Evolutionary conservation across 2,888 invertebrate genomes (phyloP).

Genomic region (Parnassius orleans): DNA sequence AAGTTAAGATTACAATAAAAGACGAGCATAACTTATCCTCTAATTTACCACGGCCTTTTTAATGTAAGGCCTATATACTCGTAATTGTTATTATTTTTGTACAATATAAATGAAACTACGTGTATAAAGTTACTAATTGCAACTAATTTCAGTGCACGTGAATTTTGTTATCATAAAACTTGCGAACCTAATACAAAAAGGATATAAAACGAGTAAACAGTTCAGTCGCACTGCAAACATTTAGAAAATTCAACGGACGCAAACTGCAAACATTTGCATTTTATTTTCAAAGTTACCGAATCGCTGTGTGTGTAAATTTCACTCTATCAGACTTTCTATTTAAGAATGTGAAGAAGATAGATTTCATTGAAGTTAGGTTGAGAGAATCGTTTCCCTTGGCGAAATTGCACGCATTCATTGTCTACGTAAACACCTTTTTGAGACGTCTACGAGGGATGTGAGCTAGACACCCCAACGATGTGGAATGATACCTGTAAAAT

Average conservation of each 20-base stretch:
- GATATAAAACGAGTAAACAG: too few relatives aligned
- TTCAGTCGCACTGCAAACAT: slow-evolving; percentile 9
- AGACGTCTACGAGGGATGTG: slow-evolving; percentile 59
- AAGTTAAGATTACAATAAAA: too few relatives aligned
- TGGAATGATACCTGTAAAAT: slow-evolving; percentile 38
- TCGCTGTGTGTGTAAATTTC: slow-evolving; percentile 24
- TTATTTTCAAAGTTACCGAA: slow-evolving; percentile 11
- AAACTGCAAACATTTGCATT: slow-evolving; percentile 7
- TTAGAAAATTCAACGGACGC: neutral
- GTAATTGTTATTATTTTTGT: too few relatives aligned
- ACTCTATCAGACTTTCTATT: slow-evolving; percentile 41
- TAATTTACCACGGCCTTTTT: too few relatives aligned
- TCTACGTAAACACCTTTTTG: slow-evolving; percentile 66
- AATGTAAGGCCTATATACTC: too few relatives aligned
- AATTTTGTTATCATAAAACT: too few relatives aligned
- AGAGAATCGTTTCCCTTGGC: slow-evolving; percentile 49
- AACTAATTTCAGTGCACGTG: too few relatives aligned
- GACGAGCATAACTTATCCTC: too few relatives aligned
- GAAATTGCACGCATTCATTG: slow-evolving; percentile 55
- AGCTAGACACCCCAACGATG: slow-evolving; percentile 43
- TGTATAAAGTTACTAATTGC: too few relatives aligned
- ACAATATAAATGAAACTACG: too few relatives aligned
- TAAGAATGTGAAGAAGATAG: slow-evolving; percentile 50
- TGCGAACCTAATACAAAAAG: too few relatives aligned
- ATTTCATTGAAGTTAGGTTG: slow-evolving; percentile 50